Base-by-base conservation (phyloP, 2,888 invertebrate genomes). In the Strigamia maritima region DNA sequence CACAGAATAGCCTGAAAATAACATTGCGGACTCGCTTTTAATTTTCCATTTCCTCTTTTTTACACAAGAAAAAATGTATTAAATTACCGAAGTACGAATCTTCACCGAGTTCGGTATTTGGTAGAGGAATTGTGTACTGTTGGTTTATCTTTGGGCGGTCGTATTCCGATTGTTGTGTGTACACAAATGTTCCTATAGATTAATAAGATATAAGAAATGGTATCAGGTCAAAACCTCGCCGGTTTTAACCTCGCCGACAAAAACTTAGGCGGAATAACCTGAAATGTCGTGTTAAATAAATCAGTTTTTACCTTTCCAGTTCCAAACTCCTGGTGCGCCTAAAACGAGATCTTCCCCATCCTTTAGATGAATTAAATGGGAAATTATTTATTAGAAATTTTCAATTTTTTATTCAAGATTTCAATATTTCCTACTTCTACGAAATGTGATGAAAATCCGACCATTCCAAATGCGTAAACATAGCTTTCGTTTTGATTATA, bases 1-100 rank as follows among this genome's bases (percentile, higher is more conserved):
- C 65, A 60, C 65, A 60, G 65, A 60, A 60, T 60, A 60, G 19
- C 65, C 65, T 60, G 19, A 60, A 24, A 60, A 60, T 19, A 38
- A 8, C 24, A 14, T 60, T 22, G 4, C 8, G n/a, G n/a, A 60
- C 6, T 60, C 19, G 65, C 4, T 6, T 19, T 60, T 22, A 19
- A 60, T 60, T 60, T 60, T 60, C 7, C 4, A 8, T 60, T 22
- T 60, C 65, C 4, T 60, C 6, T 60, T 60, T 44, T 14, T 44
- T 12, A 14, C 12, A 44, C 12, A 44, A 14, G 49, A 12, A 14
- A 44, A 44, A 44, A 44, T 12, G 16, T 6, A 22, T 60, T 14
- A 60, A 60, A 60, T 60, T 60, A 60, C 65, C 65, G 6, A 60
- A 14, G 14, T 60, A 60, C 19, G 65, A 60, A 14, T 60, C 14